Conservation (phyloP, 2,113 vertebrate species). For the Diadophis punctatus region DNA sequence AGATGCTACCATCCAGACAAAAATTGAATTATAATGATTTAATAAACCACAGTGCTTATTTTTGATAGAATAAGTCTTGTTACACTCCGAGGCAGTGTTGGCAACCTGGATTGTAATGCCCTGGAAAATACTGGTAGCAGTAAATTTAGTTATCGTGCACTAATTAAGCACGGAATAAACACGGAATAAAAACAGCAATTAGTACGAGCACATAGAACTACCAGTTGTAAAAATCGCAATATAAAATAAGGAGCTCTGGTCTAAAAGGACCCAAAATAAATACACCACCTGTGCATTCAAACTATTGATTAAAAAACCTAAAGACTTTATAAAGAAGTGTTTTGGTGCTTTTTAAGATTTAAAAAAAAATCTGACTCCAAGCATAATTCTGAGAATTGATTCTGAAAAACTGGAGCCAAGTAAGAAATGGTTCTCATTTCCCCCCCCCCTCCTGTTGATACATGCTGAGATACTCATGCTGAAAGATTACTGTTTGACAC, state of each 20-base stretch:
- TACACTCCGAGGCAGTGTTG: neutral
- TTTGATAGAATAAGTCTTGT: neutral
- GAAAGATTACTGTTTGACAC: neutral
- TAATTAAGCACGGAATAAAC: neutral
- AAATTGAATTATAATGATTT: neutral
- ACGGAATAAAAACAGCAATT: neutral
- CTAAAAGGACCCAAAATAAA: neutral
- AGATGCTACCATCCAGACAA: neutral
- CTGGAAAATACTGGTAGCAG: neutral
- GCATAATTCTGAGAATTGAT: neutral
- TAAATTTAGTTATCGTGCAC: neutral
- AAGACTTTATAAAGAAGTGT: neutral
- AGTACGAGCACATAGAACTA: neutral
- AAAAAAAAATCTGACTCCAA: neutral
- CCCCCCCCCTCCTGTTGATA: neutral
- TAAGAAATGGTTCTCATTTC: neutral
- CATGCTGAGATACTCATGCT: neutral
- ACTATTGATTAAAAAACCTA: neutral
- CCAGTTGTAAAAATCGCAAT: neutral
- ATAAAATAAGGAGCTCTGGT: neutral
- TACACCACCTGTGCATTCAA: neutral
- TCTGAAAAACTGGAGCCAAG: neutral
- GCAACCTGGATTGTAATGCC: neutral
- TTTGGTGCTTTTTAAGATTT: neutral
- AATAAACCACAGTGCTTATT: neutral